Evolutionary conservation across 1,140 invertebrate genomes (phyloP).

Genomic region (Melanaphis sacchari): DNA sequence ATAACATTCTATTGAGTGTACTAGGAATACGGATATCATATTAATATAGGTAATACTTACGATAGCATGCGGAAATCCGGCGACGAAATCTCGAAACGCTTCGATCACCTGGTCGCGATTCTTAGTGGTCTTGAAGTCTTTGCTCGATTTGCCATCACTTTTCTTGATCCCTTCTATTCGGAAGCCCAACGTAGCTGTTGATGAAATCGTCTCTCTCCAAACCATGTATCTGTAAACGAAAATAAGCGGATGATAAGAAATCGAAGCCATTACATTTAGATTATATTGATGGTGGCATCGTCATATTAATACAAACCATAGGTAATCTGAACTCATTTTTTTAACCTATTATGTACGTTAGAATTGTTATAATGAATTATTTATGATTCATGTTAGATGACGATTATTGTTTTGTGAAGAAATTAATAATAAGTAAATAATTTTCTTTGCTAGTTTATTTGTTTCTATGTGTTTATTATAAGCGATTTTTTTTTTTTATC

Average conservation of each 20-base stretch:
- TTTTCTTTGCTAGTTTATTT: not conserved
- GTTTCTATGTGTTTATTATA: too few relatives aligned
- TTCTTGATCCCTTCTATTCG: conserved; percentile 94
- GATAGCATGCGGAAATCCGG: conserved; percentile 77
- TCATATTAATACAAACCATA: not conserved
- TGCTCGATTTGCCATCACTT: conserved; percentile 84
- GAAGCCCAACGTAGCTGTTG: conserved; percentile 93
- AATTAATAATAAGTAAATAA: not conserved
- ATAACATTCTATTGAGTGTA: not conserved
- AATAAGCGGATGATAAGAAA: not conserved
- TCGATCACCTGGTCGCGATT: conserved; percentile 80
- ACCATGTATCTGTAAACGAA: conserved; percentile 80
- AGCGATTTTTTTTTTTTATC: too few relatives aligned
- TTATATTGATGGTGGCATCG: not conserved
- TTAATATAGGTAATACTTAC: conserved; percentile 67
- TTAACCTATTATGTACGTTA: not conserved
- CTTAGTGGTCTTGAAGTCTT: conserved; percentile 97
- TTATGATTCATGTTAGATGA: too few relatives aligned
- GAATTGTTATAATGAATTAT: not conserved
- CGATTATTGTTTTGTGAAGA: not conserved
- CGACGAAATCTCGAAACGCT: conserved; percentile 83
- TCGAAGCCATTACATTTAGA: not conserved
- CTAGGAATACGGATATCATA: not conserved
- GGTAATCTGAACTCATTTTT: not conserved
- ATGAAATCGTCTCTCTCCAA: conserved; percentile 97